Percentiles rank a stretch among this genome's conserved stretches.
phyloP scores from a whole-genome alignment of 2,888 invertebrate species.

The Neoaliturus tenellus region DNA sequence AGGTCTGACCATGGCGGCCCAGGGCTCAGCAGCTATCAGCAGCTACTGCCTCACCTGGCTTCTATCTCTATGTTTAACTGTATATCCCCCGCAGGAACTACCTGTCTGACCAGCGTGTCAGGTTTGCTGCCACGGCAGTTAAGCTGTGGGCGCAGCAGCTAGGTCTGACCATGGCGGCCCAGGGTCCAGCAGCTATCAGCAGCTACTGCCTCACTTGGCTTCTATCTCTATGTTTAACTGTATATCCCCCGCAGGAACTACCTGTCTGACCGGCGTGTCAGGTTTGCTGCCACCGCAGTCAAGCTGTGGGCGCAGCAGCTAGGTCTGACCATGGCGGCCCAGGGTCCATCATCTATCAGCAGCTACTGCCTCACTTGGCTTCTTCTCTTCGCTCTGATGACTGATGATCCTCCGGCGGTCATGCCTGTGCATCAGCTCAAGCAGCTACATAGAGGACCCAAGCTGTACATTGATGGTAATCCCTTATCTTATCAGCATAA shows the following conservation, averaged over 20 bases:
- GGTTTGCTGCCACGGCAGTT: conserved; percentile 6
- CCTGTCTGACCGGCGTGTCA: conserved; percentile 6
- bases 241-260: conserved; percentile 12
- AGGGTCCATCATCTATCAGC: background rate
- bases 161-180: background rate
- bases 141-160: background rate
- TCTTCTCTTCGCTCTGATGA: conserved; percentile 1
- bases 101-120: conserved; percentile 1
- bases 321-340: background rate
- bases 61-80: too few species aligned
- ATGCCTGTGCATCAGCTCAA: background rate
- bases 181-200: conserved; percentile 1
- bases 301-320: background rate
- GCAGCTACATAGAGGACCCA: background rate
- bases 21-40: conserved; percentile 1
- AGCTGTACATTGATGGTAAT: conserved; percentile 34
- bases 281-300: conserved; percentile 7
- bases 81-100: conserved; percentile 23
- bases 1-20: background rate
- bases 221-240: too few species aligned
- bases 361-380: conserved; percentile 29
- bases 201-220: conserved; percentile 29
- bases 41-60: conserved; percentile 29
- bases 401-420: background rate
- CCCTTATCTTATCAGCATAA: too few species aligned